phyloP scores from a whole-genome alignment of 2,113 vertebrate genomes.

The Tylochromis polylepis region DNA sequence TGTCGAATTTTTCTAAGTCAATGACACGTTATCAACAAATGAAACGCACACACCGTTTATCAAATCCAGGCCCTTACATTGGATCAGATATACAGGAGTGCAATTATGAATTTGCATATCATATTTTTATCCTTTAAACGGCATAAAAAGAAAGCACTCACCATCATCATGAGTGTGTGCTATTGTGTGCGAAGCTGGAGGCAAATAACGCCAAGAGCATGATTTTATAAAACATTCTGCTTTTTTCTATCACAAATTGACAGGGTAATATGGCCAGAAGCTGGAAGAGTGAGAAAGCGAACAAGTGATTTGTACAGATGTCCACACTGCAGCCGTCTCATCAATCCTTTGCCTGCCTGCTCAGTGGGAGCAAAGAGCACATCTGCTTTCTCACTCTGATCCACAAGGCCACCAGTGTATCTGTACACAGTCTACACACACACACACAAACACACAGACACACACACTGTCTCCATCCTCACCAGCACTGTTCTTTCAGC shows the following conservation, averaged over 20 bases:
- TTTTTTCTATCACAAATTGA: background rate
- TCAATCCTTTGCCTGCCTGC: background rate
- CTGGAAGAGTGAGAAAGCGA: background rate
- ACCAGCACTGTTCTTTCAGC: constrained; percentile 10
- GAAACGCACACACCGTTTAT: background rate
- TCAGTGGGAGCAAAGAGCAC: constrained; percentile 17
- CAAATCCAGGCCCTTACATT: background rate
- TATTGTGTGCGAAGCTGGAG: background rate
- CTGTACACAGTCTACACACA: background rate
- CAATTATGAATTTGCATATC: background rate
- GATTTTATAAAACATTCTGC: background rate
- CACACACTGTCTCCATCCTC: background rate
- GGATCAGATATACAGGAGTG: background rate
- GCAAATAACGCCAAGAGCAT: background rate
- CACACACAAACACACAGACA: background rate
- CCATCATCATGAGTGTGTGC: background rate
- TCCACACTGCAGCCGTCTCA: constrained; percentile 1
- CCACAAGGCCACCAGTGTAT: constrained; percentile 1
- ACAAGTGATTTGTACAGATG: constrained; percentile 19
- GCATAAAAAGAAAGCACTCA: background rate
- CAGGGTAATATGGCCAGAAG: background rate
- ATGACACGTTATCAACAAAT: background rate
- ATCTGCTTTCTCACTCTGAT: constrained; percentile 44
- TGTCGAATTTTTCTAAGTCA: background rate
- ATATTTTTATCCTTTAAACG: background rate